Evolutionary conservation across 2,888 invertebrate species (phyloP), one percentile per base, ranked within the genome.

Genomic region (Ophonus ardosiacus): DNA sequence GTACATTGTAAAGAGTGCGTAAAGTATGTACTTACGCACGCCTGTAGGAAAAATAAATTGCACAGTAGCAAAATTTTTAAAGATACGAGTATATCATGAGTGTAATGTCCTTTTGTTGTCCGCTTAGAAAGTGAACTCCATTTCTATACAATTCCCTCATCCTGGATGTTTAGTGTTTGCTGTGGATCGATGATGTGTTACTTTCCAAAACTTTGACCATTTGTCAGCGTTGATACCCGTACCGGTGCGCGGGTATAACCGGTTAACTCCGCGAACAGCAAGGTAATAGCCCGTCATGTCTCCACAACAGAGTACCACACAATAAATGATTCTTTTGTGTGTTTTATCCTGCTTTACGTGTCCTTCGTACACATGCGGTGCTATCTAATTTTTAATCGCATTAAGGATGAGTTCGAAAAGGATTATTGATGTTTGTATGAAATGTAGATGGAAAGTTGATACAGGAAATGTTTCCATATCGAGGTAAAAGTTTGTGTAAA

Each of bases 131-230:
- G 31, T 31, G 31, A 31, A 31, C 31, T 31, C 31, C 31, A 31
- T 31, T 31, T 31, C 31, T 31, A 6, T 31, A 5, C 3, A 31
- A 31, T 31, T 31, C 31, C 31, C 31, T 31, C 31, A 31, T 31
- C 1, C 31, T 31, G 5, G 80, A 1, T 51, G 43, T 51, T 51
- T 51, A 51, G 43, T 51, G 43, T 71, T 83, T 83, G 76, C 76
- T 13, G 15, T 40, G 82, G 74, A 83, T 83, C 82, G 71, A 56
- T 57, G 59, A 51, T 74, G 68, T 76, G 74, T 83, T 83, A 83
- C 76, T 83, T 76, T 76, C 83, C 83, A 63, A 83, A 83, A 83
- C 83, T 83, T 83, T 63, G 38, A 76, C 83, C 83, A 83, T 83
- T 83, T 65, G 56, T 81, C 81, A 74, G 21, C n/a, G 68, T 17